Evolutionary conservation across 2,113 vertebrate species (phyloP).

Genomic region (Percopsis transmontana): DNA sequence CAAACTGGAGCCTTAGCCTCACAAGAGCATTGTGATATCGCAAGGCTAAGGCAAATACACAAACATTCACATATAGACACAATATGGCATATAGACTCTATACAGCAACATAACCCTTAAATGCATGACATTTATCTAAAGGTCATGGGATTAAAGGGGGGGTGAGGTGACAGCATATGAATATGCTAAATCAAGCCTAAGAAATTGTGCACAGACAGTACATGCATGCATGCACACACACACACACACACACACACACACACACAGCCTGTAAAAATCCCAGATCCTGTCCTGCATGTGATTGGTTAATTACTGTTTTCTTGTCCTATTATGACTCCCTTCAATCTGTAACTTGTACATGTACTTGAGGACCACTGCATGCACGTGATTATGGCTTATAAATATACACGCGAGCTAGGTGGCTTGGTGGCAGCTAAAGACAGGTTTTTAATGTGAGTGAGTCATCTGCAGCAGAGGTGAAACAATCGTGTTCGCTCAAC

Average conservation of each 20-base stretch:
- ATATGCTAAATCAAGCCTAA: background rate
- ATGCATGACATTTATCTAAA: no score
- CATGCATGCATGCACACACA: background rate
- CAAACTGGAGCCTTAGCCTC: no score
- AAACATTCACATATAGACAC: no score
- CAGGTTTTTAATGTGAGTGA: constrained; percentile 28
- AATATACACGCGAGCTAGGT: constrained; percentile 32
- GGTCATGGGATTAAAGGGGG: no score
- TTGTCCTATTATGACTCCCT: constrained; percentile 49
- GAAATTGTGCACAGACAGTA: background rate
- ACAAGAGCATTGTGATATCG: no score
- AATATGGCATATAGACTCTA: no score
- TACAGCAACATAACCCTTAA: no score
- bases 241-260: background rate
- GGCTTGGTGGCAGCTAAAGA: constrained; percentile 16
- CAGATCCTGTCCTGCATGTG: background rate
- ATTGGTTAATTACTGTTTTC: constrained; percentile 47
- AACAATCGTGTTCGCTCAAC: constrained; percentile 35
- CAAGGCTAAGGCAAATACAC: no score
- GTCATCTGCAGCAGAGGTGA: constrained; percentile 27
- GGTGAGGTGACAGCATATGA: background rate
- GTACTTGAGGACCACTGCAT: constrained; percentile 32
- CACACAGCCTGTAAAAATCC: background rate
- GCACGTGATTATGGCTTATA: constrained; percentile 41
- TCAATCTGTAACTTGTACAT: constrained; percentile 42